Percentiles rank a stretch among this genome's conserved stretches.
These are phyloP conservation scores for Ashinkailepas kermadecensis DNA, from an alignment of 2,888 invertebrate species.

Conservation along the genomic window DNA sequence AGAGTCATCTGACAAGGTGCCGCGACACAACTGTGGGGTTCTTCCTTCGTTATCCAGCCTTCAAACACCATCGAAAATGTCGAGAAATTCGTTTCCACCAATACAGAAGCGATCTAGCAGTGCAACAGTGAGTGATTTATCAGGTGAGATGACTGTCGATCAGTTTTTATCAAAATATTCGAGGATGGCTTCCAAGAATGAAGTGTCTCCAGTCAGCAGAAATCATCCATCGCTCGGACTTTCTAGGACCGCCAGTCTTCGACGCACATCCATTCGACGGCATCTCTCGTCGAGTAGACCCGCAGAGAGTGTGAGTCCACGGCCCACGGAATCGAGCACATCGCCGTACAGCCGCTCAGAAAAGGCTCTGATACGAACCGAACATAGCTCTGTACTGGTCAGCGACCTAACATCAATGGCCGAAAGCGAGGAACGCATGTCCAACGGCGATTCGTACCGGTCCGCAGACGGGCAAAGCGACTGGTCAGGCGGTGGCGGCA, in stretches of 20 bases:
- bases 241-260: not conserved
- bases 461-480: not conserved
- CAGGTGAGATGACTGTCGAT: not conserved
- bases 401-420: not conserved
- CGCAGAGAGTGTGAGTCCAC: too few relatives aligned
- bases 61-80: not conserved
- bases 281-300: not conserved
- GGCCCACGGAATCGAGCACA: too few relatives aligned
- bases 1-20: too few relatives aligned
- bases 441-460: not conserved
- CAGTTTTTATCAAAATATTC: not conserved
- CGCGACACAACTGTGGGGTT: too few relatives aligned
- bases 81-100: not conserved
- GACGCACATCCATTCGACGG: not conserved
- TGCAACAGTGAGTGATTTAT: not conserved
- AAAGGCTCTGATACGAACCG: not conserved
- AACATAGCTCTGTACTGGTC: not conserved
- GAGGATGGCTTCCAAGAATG: not conserved
- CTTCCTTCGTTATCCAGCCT: too few relatives aligned
- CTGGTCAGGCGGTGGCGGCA: not conserved
- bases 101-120: not conserved
- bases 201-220: not conserved
- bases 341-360: not conserved
- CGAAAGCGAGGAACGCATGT: not conserved
- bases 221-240: not conserved